Evolutionary conservation across 2,113 vertebrate genomes (phyloP).

Genomic region (Canis aureus): DNA sequence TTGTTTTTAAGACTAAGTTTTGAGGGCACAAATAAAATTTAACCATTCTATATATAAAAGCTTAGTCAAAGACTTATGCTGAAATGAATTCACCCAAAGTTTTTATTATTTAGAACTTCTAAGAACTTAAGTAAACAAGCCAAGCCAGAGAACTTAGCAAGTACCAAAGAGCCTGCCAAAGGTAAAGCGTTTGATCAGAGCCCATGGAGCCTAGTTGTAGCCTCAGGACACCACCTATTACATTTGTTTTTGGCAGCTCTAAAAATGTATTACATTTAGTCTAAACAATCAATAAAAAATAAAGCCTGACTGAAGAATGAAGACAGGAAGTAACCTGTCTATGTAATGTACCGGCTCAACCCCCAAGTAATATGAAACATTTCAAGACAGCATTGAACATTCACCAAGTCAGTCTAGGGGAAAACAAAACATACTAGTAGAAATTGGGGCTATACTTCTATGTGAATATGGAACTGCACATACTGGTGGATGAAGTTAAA

Average conservation of each 20-base stretch:
- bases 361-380: not conserved
- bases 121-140: conserved; percentile 62
- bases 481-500: not conserved
- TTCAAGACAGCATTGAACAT: not conserved
- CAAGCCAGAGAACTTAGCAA: conserved; percentile 37
- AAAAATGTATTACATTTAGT: conserved; percentile 33
- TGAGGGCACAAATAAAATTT: conserved; percentile 46
- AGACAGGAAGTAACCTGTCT: conserved; percentile 54
- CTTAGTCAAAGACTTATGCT: conserved; percentile 32
- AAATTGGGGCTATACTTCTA: not conserved
- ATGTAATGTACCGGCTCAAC: conserved; percentile 47
- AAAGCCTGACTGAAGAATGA: conserved; percentile 5
- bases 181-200: conserved; percentile 22
- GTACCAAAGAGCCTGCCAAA: conserved; percentile 44
- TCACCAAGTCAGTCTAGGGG: not conserved
- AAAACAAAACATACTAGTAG: not conserved
- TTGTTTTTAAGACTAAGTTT: conserved; percentile 47
- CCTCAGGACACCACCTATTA: conserved; percentile 26
- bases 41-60: not conserved
- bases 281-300: conserved; percentile 54
- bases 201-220: not conserved
- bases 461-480: not conserved
- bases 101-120: conserved; percentile 64
- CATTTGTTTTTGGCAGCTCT: conserved; percentile 61
- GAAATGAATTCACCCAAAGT: not conserved